Conservation (phyloP, 2,888 invertebrate genomes). For the Callosobruchus maculatus region DNA sequence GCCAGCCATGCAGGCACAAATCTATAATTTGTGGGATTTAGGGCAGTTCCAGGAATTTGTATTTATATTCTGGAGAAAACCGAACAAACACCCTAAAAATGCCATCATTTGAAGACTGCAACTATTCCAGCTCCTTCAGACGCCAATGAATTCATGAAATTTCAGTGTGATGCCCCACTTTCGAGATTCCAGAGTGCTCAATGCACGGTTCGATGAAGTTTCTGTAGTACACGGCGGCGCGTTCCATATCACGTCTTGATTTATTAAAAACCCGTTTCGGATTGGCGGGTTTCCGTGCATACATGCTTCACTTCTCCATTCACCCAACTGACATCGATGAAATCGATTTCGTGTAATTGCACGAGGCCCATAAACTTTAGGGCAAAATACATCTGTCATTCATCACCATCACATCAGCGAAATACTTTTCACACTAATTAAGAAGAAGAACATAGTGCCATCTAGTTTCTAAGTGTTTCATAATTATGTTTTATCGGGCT, state of each 20-base stretch:
- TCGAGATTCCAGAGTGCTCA: not conserved
- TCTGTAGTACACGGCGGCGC: not conserved
- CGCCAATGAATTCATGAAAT: not conserved
- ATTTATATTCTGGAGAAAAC: too few relatives aligned
- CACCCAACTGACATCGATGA: not conserved
- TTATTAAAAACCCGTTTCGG: not conserved
- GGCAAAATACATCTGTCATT: not conserved
- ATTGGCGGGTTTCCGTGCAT: not conserved
- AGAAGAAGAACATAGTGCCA: too few relatives aligned
- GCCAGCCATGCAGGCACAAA: too few relatives aligned
- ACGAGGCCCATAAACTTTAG: not conserved
- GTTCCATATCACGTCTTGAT: not conserved
- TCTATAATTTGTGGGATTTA: too few relatives aligned
- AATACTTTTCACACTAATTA: too few relatives aligned
- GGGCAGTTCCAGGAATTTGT: too few relatives aligned
- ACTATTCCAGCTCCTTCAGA: too few relatives aligned
- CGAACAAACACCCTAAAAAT: too few relatives aligned
- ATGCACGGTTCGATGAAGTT: not conserved
- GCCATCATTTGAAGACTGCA: too few relatives aligned
- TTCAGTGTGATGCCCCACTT: not conserved
- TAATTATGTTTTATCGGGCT: too few relatives aligned
- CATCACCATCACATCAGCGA: too few relatives aligned
- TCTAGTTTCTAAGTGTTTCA: too few relatives aligned
- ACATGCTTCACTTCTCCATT: not conserved
- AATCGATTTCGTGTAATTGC: not conserved